Evolutionary conservation across 2,888 invertebrate species (phyloP), one percentile per base, ranked within the genome.

Genomic region (Limnephilus lunatus): DNA sequence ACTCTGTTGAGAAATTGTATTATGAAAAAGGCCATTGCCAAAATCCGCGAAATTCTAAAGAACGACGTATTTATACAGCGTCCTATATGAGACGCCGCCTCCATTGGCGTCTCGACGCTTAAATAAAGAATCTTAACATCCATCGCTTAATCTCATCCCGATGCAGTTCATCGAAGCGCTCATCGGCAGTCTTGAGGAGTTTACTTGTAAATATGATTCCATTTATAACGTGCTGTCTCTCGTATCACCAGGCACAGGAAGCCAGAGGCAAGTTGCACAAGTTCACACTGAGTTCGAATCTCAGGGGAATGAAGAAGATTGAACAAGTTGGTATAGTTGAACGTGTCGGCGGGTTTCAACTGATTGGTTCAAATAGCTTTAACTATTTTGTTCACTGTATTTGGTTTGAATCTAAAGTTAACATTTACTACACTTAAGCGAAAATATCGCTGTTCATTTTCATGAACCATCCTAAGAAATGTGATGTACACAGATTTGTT

Each of bases 351-450:
- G 83, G 32, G 35, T 83, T 83, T 83, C 32, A 31, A 35, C 31
- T 35, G 83, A 83, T 31, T 83, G 83, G 35, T 35, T 83, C 32
- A 32, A 83, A 83, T 19, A 83, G 83, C 35, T 83, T 35, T 15
- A 32, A 25, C 19, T 32, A 35, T 83, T 32, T 35, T 83, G 35
- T 83, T 31, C 9, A 35, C 4, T 35, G 35, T n/a, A 68, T 68
- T 68, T 68, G 7, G 9, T 0, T 4, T 68, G 68, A 25, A 68
- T 68, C 68, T 25, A 25, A 68, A 68, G 9, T 11, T 68, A 25
- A n/a, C 9, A 68, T 68, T 68, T 68, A 68, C 68, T 25, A 2
- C 7, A n/a, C 2, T 68, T 68, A n/a, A 25, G 68, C 7, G 25
- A 48, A 48, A 4, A 48, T 14, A 12, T 44, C 44, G 44, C 44